Evolutionary conservation across 1,140 invertebrate genomes (phyloP).

Genomic region (Epicauta chinensis): DNA sequence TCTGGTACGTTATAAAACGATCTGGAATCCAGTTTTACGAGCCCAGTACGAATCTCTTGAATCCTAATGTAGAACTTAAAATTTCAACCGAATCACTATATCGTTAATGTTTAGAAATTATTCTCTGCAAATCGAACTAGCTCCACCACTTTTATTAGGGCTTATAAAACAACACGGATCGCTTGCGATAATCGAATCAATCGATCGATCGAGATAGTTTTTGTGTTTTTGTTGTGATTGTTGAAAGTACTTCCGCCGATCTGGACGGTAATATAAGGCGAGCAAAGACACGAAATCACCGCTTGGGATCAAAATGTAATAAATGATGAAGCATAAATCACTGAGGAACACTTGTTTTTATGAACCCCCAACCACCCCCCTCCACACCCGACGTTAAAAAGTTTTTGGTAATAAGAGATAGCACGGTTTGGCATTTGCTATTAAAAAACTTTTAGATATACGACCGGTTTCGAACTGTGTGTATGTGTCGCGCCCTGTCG

Average conservation of each 20-base stretch:
- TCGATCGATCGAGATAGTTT: no score
- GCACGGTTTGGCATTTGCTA: constrained; percentile 20
- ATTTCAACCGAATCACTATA: constrained; percentile 20
- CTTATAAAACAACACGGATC: no score
- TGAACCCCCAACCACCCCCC: no score
- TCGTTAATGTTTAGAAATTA: constrained; percentile 20
- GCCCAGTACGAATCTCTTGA: constrained; percentile 17
- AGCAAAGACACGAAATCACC: no score
- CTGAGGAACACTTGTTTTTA: constrained; percentile 16
- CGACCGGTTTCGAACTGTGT: constrained; percentile 12
- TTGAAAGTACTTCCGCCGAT: no score
- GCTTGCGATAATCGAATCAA: no score
- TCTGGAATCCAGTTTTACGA: constrained; percentile 23
- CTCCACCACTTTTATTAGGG: no score
- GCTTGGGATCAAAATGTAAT: constrained; percentile 13
- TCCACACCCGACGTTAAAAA: constrained; percentile 6
- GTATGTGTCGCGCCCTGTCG: not conserved
- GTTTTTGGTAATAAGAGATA: constrained; percentile 23
- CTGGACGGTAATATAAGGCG: no score
- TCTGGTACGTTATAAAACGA: constrained; percentile 21
- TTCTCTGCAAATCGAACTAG: constrained; percentile 18
- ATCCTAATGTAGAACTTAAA: constrained; percentile 25
- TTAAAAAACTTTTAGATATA: constrained; percentile 26
- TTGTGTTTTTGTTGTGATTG: no score
- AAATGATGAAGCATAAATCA: constrained; percentile 16